Percentiles rank a stretch among this genome's conserved stretches.
These are phyloP conservation scores for Sebastes diploproa DNA, from an alignment of 2,797 vertebrate species.

Conservation along the genomic window DNA sequence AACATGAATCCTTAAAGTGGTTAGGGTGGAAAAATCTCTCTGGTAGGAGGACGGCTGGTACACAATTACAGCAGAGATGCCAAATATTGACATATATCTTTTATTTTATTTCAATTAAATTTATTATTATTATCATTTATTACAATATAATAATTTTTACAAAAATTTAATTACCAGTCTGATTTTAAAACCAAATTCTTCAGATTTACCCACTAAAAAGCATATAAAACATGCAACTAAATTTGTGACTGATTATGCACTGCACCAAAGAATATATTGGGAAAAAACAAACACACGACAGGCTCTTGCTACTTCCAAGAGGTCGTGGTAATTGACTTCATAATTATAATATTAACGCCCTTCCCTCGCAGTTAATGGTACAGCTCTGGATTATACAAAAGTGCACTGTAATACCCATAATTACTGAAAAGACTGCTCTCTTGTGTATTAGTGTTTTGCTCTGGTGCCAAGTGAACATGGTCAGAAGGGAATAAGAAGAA, in stretches of 20 bases:
- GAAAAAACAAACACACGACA: neutral
- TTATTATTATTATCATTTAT: neutral
- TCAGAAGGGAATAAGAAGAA: neutral
- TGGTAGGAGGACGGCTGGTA: neutral
- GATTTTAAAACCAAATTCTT: neutral
- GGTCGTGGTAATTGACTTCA: neutral
- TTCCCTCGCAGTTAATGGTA: neutral
- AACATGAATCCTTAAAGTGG: neutral
- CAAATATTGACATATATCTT: neutral
- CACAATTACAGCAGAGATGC: neutral
- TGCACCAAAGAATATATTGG: neutral
- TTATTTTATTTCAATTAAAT: neutral
- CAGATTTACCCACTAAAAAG: neutral
- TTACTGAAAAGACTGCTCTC: neutral
- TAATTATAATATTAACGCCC: neutral
- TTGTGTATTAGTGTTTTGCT: neutral
- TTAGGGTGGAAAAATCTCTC: neutral
- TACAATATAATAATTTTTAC: neutral
- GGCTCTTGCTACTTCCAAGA: neutral
- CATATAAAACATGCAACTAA: neutral
- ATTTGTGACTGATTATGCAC: neutral
- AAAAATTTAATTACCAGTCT: neutral
- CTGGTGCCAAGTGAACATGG: neutral
- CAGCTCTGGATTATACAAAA: conserved; percentile 10
- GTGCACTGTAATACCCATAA: neutral